A percentile compares a stretch with the other conserved stretches of the same genome.
phyloP scores from a whole-genome alignment of 2,888 invertebrate genomes.

The Tortrix viridana region DNA sequence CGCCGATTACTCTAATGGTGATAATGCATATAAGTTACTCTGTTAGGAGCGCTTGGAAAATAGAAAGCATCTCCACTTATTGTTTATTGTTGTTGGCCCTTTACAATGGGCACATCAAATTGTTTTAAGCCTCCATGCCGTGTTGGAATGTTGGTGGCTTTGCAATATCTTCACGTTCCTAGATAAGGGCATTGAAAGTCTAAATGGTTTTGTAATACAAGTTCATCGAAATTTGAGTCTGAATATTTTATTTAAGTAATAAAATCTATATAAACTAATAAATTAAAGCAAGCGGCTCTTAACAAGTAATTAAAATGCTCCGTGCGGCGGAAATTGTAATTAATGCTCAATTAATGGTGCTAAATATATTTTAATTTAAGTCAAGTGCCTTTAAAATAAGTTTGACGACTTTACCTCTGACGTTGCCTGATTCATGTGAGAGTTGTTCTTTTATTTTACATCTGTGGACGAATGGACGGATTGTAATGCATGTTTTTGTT shows the following conservation, averaged over 20 bases:
- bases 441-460: too few relatives aligned
- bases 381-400: too few relatives aligned
- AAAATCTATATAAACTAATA: not conserved
- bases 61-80: conserved; percentile 64
- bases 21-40: conserved; percentile 67
- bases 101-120: conserved; percentile 57
- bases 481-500: too few relatives aligned
- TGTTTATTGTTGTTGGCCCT: conserved; percentile 58
- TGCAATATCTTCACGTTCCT: conserved; percentile 48
- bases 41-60: conserved; percentile 59
- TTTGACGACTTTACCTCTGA: too few relatives aligned
- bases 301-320: not conserved
- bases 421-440: too few relatives aligned
- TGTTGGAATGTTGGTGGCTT: conserved; percentile 38
- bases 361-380: not conserved
- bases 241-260: not conserved
- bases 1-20: conserved; percentile 65
- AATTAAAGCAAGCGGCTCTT: not conserved
- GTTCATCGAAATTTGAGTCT: not conserved
- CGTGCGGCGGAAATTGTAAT: not conserved
- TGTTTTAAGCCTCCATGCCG: conserved; percentile 46
- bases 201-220: conserved; percentile 45
- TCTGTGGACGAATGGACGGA: too few relatives aligned
- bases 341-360: not conserved
- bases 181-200: conserved; percentile 47